Conservation (phyloP, 2,888 invertebrate genomes). For the Carabus problematicus region DNA sequence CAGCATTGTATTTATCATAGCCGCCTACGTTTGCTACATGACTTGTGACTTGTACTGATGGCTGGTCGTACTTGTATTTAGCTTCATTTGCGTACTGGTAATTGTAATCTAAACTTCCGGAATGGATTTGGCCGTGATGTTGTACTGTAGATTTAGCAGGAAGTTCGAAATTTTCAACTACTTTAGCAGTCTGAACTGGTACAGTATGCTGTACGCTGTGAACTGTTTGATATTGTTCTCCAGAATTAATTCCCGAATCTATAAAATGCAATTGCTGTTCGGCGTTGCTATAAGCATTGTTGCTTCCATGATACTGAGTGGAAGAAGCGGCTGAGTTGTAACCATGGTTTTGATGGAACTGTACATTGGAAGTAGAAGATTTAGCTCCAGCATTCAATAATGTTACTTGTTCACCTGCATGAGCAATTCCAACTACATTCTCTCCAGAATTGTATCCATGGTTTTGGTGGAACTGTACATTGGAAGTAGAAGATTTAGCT, state of each 20-base stretch:
- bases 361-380: conserved; percentile 8
- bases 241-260: background rate
- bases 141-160: conserved; percentile 22
- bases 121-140: conserved; percentile 12
- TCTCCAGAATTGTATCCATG: conserved; percentile 11
- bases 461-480: conserved; percentile 1
- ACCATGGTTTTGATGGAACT: conserved; percentile 8
- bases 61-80: conserved; percentile 17
- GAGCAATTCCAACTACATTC: background rate
- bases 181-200: background rate
- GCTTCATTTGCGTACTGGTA: conserved; percentile 32
- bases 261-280: conserved; percentile 6
- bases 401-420: conserved; percentile 11
- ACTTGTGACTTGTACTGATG: background rate
- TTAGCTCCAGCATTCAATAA: conserved; percentile 13
- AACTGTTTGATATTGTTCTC: conserved; percentile 12
- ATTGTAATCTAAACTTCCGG: conserved; percentile 29
- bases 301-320: conserved; percentile 2
- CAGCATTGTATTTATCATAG: conserved; percentile 13
- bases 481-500: conserved; percentile 13
- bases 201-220: conserved; percentile 2
- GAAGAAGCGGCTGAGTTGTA: conserved; percentile 8
- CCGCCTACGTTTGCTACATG: conserved; percentile 6
- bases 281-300: background rate
- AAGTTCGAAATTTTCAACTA: background rate